Evolutionary conservation across 2,888 invertebrate species (phyloP), one percentile per base, ranked within the genome.

Genomic region (Netelia fuscicornis): DNA sequence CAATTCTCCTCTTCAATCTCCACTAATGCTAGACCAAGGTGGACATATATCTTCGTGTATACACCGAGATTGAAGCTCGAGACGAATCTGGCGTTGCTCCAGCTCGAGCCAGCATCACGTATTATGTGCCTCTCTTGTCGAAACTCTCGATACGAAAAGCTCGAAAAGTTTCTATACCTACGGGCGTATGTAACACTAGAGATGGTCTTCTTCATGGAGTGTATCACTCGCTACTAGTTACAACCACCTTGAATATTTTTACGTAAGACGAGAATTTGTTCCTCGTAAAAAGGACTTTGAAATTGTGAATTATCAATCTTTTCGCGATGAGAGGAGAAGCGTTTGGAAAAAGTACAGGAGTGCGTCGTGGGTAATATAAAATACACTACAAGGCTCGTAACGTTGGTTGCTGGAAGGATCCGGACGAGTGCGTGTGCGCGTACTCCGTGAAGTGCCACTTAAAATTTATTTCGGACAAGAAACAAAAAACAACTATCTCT

Each of bases 381-480:
- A 48, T 13, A 48, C 8, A 48, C n/a, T n/a, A n/a, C 48, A 13
- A 48, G 8, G 10, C 1, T 70, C 13, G n/a, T n/a, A n/a, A n/a
- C n/a, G n/a, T n/a, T n/a, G 37, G 37, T 6, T 48, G 13, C 13
- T 48, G 48, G 48, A 48, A 48, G 37, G 37, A 48, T 13, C 48
- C 9, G 60, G 64, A 52, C 37, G 37, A 11, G 10, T 48, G 13
- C 48, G 13, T 48, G 48, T 48, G 48, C 48, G 48, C 83, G 81
- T 84, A 83, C 76, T 86, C 86, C 17, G 52, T 81, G 67, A 80
- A 87, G 87, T 86, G 82, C 79, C 87, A 88, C 88, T 88, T 83
- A 64, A 84, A 86, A 87, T 87, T 88, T 87, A 89, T 88, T 88
- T 86, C 86, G 60, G 86, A 85, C 81, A 83, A 84, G 85, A 88